phyloP scores from a whole-genome alignment of 1,140 invertebrate species.

The Stegodyphus dumicola region DNA sequence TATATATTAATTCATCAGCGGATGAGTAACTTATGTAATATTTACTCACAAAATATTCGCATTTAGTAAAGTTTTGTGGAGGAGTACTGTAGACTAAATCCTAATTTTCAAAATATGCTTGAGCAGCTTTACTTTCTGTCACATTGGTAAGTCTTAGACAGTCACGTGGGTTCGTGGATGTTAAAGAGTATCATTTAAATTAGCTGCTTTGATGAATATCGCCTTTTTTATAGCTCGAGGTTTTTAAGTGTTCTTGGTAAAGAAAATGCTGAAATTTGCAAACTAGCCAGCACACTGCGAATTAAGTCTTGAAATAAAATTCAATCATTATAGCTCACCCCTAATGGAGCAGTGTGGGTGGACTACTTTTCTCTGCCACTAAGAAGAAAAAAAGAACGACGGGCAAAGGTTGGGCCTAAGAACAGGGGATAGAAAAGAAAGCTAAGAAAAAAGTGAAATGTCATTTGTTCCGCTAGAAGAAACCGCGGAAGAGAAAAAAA shows the following conservation, averaged over 20 bases:
- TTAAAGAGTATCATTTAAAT: no score
- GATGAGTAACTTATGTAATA: no score
- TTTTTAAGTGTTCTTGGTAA: not conserved
- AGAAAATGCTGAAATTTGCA: not conserved
- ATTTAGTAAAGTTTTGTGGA: no score
- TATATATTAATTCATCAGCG: no score
- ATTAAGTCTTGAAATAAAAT: not conserved
- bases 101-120: no score
- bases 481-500: conserved; percentile 56
- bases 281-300: not conserved
- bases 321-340: not conserved
- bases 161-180: not conserved
- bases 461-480: conserved; percentile 62
- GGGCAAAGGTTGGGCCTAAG: conserved; percentile 40
- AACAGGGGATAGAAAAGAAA: conserved; percentile 42
- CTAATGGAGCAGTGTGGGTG: conserved; percentile 31
- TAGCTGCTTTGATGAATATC: not conserved
- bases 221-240: not conserved
- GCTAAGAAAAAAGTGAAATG: conserved; percentile 48
- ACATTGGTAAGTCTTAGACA: not conserved
- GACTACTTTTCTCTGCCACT: conserved; percentile 41
- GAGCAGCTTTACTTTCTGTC: not conserved
- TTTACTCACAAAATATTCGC: no score
- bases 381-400: conserved; percentile 21
- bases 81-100: no score